phyloP scores from a whole-genome alignment of 2,888 invertebrate species.

The Lasiommata megera region DNA sequence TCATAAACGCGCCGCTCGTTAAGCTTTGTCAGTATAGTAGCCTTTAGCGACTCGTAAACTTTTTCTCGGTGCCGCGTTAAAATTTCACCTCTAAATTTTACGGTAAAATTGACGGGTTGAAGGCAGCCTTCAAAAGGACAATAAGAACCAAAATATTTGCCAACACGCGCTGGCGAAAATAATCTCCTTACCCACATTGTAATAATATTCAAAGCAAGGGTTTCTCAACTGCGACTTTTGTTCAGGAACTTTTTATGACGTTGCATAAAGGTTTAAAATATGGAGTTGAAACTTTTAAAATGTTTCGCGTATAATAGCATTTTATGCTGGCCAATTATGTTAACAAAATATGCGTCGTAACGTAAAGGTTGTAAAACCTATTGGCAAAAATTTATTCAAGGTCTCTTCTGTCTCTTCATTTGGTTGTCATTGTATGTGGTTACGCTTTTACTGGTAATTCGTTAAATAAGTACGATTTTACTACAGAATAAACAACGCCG shows the following conservation, averaged over 20 bases:
- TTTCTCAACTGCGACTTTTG: conserved; percentile 65
- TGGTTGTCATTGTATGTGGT: too few species aligned
- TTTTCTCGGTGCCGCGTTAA: conserved; percentile 41
- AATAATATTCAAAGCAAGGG: conserved; percentile 69
- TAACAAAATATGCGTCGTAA: neutral
- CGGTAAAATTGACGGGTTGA: conserved; percentile 61
- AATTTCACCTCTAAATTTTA: conserved; percentile 44
- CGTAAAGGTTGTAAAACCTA: neutral
- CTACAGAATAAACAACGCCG: too few species aligned
- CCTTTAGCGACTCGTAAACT: conserved; percentile 68
- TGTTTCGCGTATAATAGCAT: conserved; percentile 13
- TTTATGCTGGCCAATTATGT: conserved; percentile 12
- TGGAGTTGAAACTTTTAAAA: conserved; percentile 19
- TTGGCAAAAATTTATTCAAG: too few species aligned
- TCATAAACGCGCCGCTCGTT: conserved; percentile 63
- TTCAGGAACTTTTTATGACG: conserved; percentile 56
- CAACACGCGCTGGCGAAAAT: conserved; percentile 50
- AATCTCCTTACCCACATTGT: conserved; percentile 44
- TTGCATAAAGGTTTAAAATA: conserved; percentile 46
- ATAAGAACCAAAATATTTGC: conserved; percentile 55
- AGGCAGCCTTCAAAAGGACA: conserved; percentile 51
- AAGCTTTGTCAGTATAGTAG: conserved; percentile 58
- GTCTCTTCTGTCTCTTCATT: too few species aligned
- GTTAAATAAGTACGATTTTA: too few species aligned
- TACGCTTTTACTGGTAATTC: too few species aligned